These are phyloP conservation scores for Phrynocephalus versicolor DNA, from an alignment of 2,113 vertebrate species.

Conservation along the genomic window DNA sequence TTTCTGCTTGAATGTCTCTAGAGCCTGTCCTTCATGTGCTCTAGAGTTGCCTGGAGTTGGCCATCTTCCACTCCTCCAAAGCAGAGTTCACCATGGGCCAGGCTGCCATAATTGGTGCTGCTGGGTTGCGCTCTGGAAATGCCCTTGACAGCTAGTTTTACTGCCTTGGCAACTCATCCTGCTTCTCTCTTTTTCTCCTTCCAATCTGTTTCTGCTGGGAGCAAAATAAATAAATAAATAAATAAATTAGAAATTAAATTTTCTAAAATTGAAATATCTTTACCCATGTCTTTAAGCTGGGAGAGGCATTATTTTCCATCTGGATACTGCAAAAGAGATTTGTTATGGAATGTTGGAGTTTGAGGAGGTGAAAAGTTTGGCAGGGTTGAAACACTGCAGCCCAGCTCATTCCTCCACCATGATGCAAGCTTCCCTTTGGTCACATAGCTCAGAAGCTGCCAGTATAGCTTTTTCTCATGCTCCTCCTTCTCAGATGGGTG, in stretches of 20 bases:
- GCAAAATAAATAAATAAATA: slow-evolving; percentile 33
- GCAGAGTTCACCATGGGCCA: background rate
- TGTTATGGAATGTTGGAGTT: slow-evolving; percentile 27
- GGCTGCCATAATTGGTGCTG: background rate
- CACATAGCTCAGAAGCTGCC: background rate
- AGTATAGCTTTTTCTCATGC: background rate
- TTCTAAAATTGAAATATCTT: slow-evolving; percentile 9
- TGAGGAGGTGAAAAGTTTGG: slow-evolving; percentile 29
- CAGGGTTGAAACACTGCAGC: slow-evolving; percentile 1
- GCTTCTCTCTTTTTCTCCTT: background rate
- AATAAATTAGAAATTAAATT: slow-evolving; percentile 15
- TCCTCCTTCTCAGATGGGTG: background rate
- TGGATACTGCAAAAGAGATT: slow-evolving; percentile 19
- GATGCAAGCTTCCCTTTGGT: background rate
- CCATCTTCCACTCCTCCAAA: background rate
- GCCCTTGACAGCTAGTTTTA: slow-evolving; percentile 37
- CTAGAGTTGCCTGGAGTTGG: background rate
- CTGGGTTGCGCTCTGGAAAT: slow-evolving; percentile 20
- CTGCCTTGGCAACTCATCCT: slow-evolving; percentile 30
- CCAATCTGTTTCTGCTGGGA: background rate
- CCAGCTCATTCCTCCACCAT: background rate
- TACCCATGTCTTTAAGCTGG: background rate
- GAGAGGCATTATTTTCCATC: slow-evolving; percentile 38
- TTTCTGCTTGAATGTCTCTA: background rate
- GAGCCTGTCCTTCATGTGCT: background rate